phyloP scores from a whole-genome alignment of 2,113 vertebrate species.

The Pyxicephalus adspersus region DNA sequence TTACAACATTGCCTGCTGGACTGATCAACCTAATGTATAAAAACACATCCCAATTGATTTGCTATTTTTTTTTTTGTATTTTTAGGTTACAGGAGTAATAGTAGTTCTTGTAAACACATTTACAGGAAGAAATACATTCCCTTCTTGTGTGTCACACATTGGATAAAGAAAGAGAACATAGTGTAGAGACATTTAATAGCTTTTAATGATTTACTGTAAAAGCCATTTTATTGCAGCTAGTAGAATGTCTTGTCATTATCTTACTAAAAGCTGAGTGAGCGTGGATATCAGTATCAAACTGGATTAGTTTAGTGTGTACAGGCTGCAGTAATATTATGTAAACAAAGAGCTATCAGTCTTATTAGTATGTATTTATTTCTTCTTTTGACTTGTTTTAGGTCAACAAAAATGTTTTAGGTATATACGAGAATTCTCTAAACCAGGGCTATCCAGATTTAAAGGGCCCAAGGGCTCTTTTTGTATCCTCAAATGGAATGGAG shows the following conservation, averaged over 20 bases:
- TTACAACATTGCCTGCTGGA: too few relatives aligned
- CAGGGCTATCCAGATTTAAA: too few relatives aligned
- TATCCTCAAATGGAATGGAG: too few relatives aligned
- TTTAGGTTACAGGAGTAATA: not conserved
- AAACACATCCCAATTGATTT: not conserved
- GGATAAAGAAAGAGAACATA: not conserved
- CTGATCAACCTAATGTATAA: not conserved
- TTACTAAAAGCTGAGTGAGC: not conserved
- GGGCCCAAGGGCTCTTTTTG: too few relatives aligned
- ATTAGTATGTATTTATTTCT: not conserved
- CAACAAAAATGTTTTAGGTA: too few relatives aligned
- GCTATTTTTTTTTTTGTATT: too few relatives aligned
- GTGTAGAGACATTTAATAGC: not conserved
- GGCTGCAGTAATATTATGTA: not conserved
- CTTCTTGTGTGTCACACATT: not conserved
- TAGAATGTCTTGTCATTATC: not conserved
- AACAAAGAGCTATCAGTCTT: not conserved
- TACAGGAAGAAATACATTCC: not conserved
- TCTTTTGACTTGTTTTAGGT: not conserved
- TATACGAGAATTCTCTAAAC: too few relatives aligned
- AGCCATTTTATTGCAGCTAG: not conserved
- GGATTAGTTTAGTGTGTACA: not conserved
- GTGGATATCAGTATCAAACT: not conserved
- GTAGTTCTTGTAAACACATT: not conserved
- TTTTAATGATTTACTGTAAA: constrained; percentile 4